Evolutionary conservation across 2,113 vertebrate species (phyloP).

Genomic region (Spheniscus mendiculus): DNA sequence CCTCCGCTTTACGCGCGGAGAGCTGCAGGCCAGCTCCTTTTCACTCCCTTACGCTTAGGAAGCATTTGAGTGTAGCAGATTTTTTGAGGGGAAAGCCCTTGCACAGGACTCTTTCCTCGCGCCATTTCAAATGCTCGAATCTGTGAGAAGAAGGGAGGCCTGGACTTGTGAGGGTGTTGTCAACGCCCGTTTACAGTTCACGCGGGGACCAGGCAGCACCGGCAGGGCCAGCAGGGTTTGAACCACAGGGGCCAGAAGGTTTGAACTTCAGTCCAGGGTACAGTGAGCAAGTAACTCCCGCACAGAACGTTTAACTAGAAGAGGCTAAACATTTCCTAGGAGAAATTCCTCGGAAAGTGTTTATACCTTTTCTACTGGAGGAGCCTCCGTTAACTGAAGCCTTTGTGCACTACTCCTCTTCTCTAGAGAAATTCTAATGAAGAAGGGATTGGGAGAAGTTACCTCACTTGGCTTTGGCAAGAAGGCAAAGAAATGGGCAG

Average conservation of each 20-base stretch:
- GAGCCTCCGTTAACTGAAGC: neutral
- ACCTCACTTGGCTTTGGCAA: neutral
- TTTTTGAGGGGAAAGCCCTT: neutral
- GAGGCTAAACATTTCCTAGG: neutral
- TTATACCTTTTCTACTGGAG: neutral
- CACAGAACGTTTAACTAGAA: neutral
- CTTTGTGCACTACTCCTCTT: neutral
- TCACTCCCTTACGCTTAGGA: neutral
- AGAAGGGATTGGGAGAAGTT: neutral
- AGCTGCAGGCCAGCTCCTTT: neutral
- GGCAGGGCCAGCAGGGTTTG: fast-evolving
- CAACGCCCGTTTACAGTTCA: neutral
- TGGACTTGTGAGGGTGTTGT: neutral
- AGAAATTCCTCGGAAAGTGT: neutral
- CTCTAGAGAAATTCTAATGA: neutral
- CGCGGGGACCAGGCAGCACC: neutral
- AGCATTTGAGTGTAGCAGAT: fast-evolving
- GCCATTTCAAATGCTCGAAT: fast-evolving
- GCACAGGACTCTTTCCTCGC: neutral
- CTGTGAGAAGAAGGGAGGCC: neutral
- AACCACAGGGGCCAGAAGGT: no score
- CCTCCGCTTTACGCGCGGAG: fast-evolving
- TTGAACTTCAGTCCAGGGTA: neutral
- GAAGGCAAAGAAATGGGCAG: fast-evolving
- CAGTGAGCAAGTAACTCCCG: neutral